Conservation (phyloP, 2,113 vertebrate species). For the Azemiops feae region DNA sequence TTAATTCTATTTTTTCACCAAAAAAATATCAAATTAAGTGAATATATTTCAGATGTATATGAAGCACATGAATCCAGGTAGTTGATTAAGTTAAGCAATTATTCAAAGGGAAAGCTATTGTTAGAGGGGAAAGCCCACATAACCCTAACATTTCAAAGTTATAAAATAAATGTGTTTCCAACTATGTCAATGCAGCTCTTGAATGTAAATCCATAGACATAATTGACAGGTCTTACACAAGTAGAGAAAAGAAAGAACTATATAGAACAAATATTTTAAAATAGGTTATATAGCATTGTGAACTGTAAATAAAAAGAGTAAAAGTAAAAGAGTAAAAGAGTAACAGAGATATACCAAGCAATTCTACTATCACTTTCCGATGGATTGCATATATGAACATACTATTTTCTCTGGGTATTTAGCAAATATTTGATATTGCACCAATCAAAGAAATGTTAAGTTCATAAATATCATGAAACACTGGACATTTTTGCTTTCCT, state of each 20-base stretch:
- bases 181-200: not conserved
- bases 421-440: not conserved
- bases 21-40: constrained; percentile 25
- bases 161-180: not conserved
- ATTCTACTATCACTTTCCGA: not conserved
- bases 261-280: not conserved
- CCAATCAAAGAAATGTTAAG: not conserved
- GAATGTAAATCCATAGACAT: constrained; percentile 23
- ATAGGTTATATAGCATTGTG: not conserved
- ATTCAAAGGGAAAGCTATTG: constrained; percentile 40
- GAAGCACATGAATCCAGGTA: constrained; percentile 38
- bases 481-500: not conserved
- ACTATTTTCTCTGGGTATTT: not conserved
- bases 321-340: not conserved
- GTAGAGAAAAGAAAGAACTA: not conserved
- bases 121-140: not conserved
- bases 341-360: not conserved
- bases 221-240: not conserved
- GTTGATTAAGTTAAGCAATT: constrained; percentile 43
- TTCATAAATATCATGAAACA: not conserved
- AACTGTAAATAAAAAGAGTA: not conserved
- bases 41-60: constrained; percentile 30
- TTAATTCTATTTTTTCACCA: constrained; percentile 47
- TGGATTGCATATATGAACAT: not conserved
- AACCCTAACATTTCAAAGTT: constrained; percentile 15